Evolutionary conservation across 1,140 invertebrate genomes (phyloP).

Genomic region (Conus ventricosus): DNA sequence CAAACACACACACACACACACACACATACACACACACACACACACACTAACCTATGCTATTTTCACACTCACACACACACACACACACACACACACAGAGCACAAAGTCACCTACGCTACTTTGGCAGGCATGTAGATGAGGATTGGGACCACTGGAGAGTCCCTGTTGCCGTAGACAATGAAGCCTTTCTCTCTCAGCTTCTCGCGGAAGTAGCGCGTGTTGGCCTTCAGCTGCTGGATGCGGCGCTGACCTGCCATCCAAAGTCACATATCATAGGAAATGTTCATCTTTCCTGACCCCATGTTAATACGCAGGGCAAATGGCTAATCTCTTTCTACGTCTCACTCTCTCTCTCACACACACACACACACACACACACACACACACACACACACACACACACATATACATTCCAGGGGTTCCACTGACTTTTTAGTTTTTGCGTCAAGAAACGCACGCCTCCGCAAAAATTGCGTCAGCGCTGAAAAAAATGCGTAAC

Average conservation of each 20-base stretch:
- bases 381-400: no score
- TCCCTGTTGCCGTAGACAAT: slow-evolving; percentile 97
- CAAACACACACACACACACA: neutral
- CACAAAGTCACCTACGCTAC: slow-evolving; percentile 81
- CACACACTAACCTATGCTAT: neutral
- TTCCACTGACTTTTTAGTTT: no score
- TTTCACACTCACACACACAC: neutral
- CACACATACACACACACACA: neutral
- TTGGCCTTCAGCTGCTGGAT: slow-evolving; percentile 88
- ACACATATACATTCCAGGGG: no score
- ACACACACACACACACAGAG: neutral
- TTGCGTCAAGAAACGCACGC: no score
- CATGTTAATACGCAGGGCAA: no score
- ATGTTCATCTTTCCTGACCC: no score
- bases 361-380: no score
- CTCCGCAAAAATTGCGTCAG: no score
- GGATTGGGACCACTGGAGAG: slow-evolving; percentile 96
- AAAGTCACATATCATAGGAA: neutral
- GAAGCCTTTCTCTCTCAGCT: slow-evolving; percentile 92
- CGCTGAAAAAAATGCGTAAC: no score
- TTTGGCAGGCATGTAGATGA: slow-evolving; percentile 95
- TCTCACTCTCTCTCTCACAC: no score
- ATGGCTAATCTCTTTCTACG: no score
- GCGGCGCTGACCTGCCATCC: slow-evolving; percentile 79
- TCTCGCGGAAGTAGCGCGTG: slow-evolving; percentile 89